Base-by-base conservation (phyloP, 2,113 vertebrate genomes). In the Ramphastos sulfuratus region DNA sequence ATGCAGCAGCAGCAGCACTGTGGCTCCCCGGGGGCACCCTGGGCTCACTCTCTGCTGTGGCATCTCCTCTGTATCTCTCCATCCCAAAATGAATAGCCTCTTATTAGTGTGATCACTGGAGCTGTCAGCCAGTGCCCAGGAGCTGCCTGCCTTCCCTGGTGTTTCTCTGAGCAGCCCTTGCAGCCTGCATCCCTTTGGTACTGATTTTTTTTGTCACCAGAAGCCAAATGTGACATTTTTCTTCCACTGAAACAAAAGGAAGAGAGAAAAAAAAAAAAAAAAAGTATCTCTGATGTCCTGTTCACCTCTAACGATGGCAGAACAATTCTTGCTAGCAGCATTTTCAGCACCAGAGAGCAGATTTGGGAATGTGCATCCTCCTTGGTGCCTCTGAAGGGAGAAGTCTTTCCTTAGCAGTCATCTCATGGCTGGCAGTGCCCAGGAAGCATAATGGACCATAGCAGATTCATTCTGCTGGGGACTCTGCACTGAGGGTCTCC, bases 391-490 rank as follows among this genome's bases (percentile, higher is more conserved):
- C 76, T 31, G 6, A 13, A 86, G 76, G 54, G 74, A 60, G 83
- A n/a, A 92, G 78, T 42, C 0, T 71, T 87, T 73, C 84, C 27
- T 92, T 50, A 92, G 10, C 85, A 94, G 76, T 87, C 89, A 0
- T 44, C 89, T 93, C 94, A 96, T 90, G 60, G 63, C 44, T 4
- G 11, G 85, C 30, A 27, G 73, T 82, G 82, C n/a, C 90, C 90
- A 25, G 78, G 81, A 67, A 37, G 81, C 86, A 96, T 94, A 95
- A 96, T 96, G 96, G 81, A 21, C 85, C 92, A 96, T 76, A 95
- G 87, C 85, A 17, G 65, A 85, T 80, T 92, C 93, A 64, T 94
- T 92, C 88, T 89, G 93, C 87, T 89, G 92, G 93, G 92, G 63
- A 37, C 66, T 91, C n/a, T 79, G 87, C 72, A 7, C 79, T 42